These are phyloP conservation scores for Cirrhinus molitorella DNA, from an alignment of 2,797 vertebrate species.

Conservation along the genomic window DNA sequence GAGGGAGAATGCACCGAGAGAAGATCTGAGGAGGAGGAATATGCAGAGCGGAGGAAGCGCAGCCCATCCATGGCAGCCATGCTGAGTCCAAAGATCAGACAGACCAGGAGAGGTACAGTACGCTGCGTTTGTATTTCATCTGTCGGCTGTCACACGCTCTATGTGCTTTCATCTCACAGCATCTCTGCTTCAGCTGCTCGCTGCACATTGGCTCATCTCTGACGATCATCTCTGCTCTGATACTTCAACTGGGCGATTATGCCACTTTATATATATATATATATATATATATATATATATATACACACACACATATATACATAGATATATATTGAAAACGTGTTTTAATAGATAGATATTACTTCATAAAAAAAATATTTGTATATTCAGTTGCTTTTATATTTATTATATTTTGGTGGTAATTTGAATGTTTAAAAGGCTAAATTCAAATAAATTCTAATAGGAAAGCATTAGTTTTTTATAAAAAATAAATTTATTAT, in stretches of 20 bases:
- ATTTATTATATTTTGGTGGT: no score
- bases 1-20: constrained; percentile 56
- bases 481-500: no score
- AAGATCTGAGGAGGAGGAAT: constrained; percentile 69
- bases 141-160: constrained; percentile 12
- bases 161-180: constrained; percentile 27
- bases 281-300: no score
- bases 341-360: neutral
- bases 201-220: neutral
- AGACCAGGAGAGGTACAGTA: constrained; percentile 89
- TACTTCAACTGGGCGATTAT: neutral
- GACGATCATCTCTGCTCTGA: neutral
- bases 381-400: neutral
- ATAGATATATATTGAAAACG: no score
- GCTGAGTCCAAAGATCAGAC: constrained; percentile 93
- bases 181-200: constrained; percentile 21
- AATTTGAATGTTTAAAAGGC: no score
- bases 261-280: neutral
- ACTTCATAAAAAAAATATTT: neutral
- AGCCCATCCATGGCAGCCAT: constrained; percentile 79
- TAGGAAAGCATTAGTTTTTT: no score
- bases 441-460: no score
- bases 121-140: constrained; percentile 28
- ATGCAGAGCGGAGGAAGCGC: constrained; percentile 73
- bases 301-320: no score